Percentiles rank a stretch among this genome's conserved stretches.
These are phyloP conservation scores for Auanema sp. DNA, from an alignment of 2,888 invertebrate genomes.

Conservation along the genomic window DNA sequence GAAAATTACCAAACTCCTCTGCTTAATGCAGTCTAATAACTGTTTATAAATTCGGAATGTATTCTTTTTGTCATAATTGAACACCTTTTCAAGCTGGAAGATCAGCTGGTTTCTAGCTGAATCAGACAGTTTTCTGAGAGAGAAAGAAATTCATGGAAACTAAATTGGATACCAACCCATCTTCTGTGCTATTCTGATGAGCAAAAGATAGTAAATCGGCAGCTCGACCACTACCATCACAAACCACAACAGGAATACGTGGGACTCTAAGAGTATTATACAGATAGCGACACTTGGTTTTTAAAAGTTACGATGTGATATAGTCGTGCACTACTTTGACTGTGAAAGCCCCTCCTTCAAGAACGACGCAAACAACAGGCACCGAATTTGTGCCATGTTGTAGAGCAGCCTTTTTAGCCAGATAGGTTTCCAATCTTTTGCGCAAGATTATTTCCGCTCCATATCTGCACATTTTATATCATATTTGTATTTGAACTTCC, in stretches of 20 bases:
- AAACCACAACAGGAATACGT: constrained; percentile 76
- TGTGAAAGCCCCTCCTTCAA: constrained; percentile 96
- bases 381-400: constrained; percentile 28
- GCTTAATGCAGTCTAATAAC: constrained; percentile 85
- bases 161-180: constrained; percentile 39
- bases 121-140: constrained; percentile 73
- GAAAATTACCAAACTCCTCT: constrained; percentile 83
- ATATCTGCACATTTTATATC: constrained; percentile 59
- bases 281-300: constrained; percentile 3
- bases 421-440: constrained; percentile 87
- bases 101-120: constrained; percentile 87
- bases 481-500: background rate
- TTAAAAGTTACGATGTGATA: constrained; percentile 72
- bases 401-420: constrained; percentile 26
- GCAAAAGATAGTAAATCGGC: constrained; percentile 94
- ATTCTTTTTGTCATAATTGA: constrained; percentile 83
- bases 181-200: constrained; percentile 75
- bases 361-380: constrained; percentile 89
- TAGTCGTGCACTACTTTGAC: constrained; percentile 94
- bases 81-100: constrained; percentile 86
- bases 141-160: background rate
- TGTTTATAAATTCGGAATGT: constrained; percentile 87
- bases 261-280: constrained; percentile 31
- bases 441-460: constrained; percentile 83
- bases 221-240: constrained; percentile 82